These are phyloP conservation scores for Oreochromis grahami DNA, from an alignment of 2,797 vertebrate species.

Conservation along the genomic window DNA sequence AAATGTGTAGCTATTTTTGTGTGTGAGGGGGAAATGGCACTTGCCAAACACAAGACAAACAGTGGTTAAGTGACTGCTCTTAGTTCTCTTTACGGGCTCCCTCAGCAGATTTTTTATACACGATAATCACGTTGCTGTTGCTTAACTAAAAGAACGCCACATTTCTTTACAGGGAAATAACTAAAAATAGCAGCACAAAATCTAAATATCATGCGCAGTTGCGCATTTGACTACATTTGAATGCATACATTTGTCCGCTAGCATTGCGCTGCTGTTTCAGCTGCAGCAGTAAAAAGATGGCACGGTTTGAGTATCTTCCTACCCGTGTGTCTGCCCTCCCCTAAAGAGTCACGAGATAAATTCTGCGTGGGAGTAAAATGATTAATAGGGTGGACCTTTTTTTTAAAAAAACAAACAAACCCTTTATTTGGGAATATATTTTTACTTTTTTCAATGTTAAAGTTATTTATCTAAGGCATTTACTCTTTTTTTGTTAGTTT, in stretches of 20 bases:
- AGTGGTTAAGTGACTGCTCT: not conserved
- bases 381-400: not conserved
- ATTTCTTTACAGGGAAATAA: not conserved
- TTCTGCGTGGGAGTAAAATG: not conserved
- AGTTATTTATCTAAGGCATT: not conserved
- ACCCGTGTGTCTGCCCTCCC: not conserved
- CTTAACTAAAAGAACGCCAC: not conserved
- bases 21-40: not conserved
- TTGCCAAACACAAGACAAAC: too few species aligned
- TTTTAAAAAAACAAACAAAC: not conserved
- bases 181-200: not conserved
- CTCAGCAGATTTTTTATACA: not conserved
- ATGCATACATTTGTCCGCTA: not conserved
- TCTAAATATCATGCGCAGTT: not conserved
- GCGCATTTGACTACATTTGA: not conserved
- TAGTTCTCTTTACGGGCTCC: not conserved
- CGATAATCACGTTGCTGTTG: fast-evolving
- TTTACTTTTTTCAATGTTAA: not conserved
- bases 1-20: not conserved
- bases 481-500: not conserved
- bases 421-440: not conserved
- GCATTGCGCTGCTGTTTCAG: not conserved
- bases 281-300: not conserved
- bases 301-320: not conserved
- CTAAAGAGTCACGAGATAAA: not conserved